phyloP scores from a whole-genome alignment of 2,888 invertebrate species.

The Papilio protenor region DNA sequence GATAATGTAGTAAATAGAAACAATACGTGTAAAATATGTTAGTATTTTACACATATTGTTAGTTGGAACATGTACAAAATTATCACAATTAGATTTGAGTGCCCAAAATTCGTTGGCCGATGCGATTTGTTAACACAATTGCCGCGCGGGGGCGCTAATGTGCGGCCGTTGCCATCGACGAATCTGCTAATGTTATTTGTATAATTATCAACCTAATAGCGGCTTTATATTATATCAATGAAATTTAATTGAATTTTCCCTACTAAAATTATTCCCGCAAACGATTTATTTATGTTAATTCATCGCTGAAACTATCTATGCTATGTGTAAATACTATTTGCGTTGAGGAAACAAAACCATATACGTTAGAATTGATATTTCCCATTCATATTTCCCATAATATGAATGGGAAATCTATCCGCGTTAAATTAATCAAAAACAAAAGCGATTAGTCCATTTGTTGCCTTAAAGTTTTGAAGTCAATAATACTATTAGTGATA shows the following conservation, averaged over 20 bases:
- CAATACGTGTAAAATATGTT: background rate
- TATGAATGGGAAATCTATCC: too few relatives aligned
- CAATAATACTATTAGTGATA: slow-evolving; percentile 33
- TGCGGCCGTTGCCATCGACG: slow-evolving; percentile 40
- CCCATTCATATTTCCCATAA: background rate
- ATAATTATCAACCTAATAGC: slow-evolving; percentile 43
- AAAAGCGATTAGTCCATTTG: too few relatives aligned
- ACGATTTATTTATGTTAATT: slow-evolving; percentile 21
- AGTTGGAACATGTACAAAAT: slow-evolving; percentile 37
- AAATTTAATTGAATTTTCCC: slow-evolving; percentile 30
- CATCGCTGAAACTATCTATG: background rate
- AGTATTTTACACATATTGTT: slow-evolving; percentile 18
- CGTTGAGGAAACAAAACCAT: background rate
- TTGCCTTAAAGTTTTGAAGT: slow-evolving; percentile 21
- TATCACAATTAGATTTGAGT: slow-evolving; percentile 44
- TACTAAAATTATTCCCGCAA: slow-evolving; percentile 16
- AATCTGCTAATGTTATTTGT: slow-evolving; percentile 42
- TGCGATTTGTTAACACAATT: slow-evolving; percentile 43
- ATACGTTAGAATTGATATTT: background rate
- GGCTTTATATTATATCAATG: slow-evolving; percentile 39
- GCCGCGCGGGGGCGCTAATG: slow-evolving; percentile 36
- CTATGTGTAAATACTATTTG: background rate
- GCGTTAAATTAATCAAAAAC: too few relatives aligned
- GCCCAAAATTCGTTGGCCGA: slow-evolving; percentile 39
- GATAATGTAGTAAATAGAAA: background rate